Base-by-base conservation (phyloP, 2,113 vertebrate species). In the Leptobrachium leishanense region DNA sequence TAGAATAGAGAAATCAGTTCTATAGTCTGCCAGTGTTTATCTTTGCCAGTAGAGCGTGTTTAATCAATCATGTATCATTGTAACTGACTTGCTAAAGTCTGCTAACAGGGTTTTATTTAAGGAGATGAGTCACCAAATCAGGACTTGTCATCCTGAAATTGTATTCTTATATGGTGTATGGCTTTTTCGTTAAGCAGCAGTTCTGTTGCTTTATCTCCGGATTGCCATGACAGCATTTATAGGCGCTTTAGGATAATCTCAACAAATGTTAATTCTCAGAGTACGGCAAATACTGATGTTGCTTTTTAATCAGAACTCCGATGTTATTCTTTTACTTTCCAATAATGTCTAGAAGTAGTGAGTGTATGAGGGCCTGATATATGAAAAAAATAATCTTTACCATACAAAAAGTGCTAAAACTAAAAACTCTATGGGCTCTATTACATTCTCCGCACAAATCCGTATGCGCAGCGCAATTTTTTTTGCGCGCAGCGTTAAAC, bases 151-250 rank as follows among this genome's bases (percentile, higher is more conserved):
- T 43, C 20, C 20, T 53, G 46, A 46, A 71, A 71, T 54, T 54
- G 69, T 54, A 5, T 71, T 53, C 6, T 54, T 53, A 31, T 54
- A 39, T 54, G 54, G 20, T 71, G 69, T 54, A 39, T 5, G 8
- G n/a, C 13, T 54, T 71, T 39, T 54, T 15, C 54, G 69, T n/a
- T 46, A 71, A 40, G 20, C 46, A 54, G 7, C 13, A 46, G 54
- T 54, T 71, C 69, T 71, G 11, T 71, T 40, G 15, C 41, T 54
- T 71, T 71, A 71, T 71, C 69, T 40, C 69, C 40, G 69, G n/a
- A 71, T 71, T 71, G 69, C 40, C 44, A 71, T 71, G 69, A 71
- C 46, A 53, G 46, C 46, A 54, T 71, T 71, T 54, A 71, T 71
- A 50, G 44, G 46, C 44, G 2, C n/a, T 53, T 71, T 71, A 54